Evolutionary conservation across 23 tunicate genomes (phyloP), one percentile per base, ranked within the genome.

Genomic region (Trididemnum clinides): DNA sequence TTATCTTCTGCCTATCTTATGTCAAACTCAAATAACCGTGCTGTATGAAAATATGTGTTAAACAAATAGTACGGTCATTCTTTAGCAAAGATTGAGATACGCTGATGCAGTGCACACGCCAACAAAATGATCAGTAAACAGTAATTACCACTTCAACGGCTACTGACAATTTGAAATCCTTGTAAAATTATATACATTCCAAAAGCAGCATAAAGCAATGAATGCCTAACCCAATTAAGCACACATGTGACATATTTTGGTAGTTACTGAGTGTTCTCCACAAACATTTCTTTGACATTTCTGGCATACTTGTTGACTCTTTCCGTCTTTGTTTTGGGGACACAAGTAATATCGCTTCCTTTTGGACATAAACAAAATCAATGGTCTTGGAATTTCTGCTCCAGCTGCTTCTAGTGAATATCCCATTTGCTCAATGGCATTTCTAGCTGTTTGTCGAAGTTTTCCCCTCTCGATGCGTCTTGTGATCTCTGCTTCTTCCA

Each of bases 241-340:
- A 62, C 70, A 62, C 70, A 62, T 62, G 70, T 62, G 27, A 62
- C 70, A 62, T 62, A 62, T 62, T 62, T 62, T 62, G 70, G 70
- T 62, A 10, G 70, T 22, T 18, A 62, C 70, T 62, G 70, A 62
- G 70, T 62, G 70, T 23, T 62, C 70, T 62, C 38, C 38, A 28
- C 77, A 71, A 28, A 71, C 38, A 33, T 71, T 71, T 33, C 38
- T 71, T 31, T 71, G 38, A 33, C 77, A 71, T 28, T 71, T 31
- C 39, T 33, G 38, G 38, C 77, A 71, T 33, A 71, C n/a, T n/a
- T 63, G 71, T n/a, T 21, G 71, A 25, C 28, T 63, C 71, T 63
- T 63, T n/a, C 71, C n/a, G 28, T 63, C 71, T 25, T 63, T 63
- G n/a, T 63, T 7, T 71, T 33, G 18, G 15, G 18, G 77, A 33